phyloP scores from a whole-genome alignment of 2,888 invertebrate genomes.

The Desoria tigrina region DNA sequence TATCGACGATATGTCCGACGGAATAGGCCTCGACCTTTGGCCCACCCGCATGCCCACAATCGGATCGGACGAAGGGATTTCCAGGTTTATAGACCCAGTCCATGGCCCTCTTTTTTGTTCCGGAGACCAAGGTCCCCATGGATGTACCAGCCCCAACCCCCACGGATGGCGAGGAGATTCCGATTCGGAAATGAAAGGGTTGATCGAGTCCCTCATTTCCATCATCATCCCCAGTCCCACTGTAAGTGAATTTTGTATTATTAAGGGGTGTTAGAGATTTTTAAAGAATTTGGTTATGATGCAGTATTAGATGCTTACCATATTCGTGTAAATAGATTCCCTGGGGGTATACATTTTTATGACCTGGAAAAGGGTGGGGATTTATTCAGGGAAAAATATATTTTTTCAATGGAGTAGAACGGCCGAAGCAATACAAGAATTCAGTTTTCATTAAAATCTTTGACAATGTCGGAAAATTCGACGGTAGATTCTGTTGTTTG shows the following conservation, averaged over 20 bases:
- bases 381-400: too few species aligned
- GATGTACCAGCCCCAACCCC: constrained; percentile 8
- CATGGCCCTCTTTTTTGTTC: constrained; percentile 13
- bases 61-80: constrained; percentile 1
- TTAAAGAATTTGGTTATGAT: too few species aligned
- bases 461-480: too few species aligned
- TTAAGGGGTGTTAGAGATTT: too few species aligned
- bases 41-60: constrained; percentile 18
- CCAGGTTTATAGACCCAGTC: background rate
- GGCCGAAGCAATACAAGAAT: too few species aligned
- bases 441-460: too few species aligned
- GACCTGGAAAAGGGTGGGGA: too few species aligned
- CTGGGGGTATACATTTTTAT: too few species aligned
- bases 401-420: too few species aligned
- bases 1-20: constrained; percentile 43
- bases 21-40: constrained; percentile 29
- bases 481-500: too few species aligned
- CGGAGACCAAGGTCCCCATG: constrained; percentile 9
- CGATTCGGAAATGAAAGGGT: constrained; percentile 28
- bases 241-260: constrained; percentile 26
- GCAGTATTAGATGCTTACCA: too few species aligned
- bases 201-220: constrained; percentile 42
- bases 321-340: too few species aligned
- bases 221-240: constrained; percentile 33
- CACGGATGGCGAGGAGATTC: constrained; percentile 20